Conservation (phyloP, 2,888 invertebrate genomes). For the Nomada ferruginata region DNA sequence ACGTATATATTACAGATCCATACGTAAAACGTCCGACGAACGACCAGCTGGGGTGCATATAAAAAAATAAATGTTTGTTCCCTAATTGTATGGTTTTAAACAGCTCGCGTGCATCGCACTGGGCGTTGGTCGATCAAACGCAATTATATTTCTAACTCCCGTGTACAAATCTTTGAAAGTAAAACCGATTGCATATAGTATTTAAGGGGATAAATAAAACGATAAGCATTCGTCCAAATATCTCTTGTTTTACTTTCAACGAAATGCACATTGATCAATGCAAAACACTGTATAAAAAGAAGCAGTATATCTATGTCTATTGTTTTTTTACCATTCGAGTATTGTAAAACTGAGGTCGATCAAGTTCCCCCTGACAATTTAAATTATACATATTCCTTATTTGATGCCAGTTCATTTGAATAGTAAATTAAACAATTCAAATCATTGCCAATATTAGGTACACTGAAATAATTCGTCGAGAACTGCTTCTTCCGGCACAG, state of each 20-base stretch:
- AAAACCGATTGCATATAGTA: background rate
- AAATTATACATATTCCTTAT: too few species aligned
- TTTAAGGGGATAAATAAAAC: background rate
- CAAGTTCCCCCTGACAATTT: too few species aligned
- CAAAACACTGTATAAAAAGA: conserved; percentile 10
- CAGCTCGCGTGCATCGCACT: conserved; percentile 25
- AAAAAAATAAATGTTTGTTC: conserved; percentile 59
- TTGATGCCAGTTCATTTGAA: too few species aligned
- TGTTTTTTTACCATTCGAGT: background rate
- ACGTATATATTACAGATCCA: background rate
- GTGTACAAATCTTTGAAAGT: conserved; percentile 21
- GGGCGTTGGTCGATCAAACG: conserved; percentile 18
- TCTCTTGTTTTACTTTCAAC: conserved; percentile 27
- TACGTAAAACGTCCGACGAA: background rate
- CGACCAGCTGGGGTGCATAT: conserved; percentile 34
- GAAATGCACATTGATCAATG: background rate
- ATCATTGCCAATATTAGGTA: too few species aligned
- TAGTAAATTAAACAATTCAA: too few species aligned
- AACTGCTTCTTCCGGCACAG: conserved; percentile 12
- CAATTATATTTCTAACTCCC: conserved; percentile 13
- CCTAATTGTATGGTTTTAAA: conserved; percentile 42
- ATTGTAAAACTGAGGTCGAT: too few species aligned
- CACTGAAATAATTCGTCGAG: too few species aligned
- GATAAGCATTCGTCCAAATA: background rate
- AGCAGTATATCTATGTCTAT: background rate